phyloP scores from a whole-genome alignment of 2,888 invertebrate genomes.

The Ectemnius continuus region DNA sequence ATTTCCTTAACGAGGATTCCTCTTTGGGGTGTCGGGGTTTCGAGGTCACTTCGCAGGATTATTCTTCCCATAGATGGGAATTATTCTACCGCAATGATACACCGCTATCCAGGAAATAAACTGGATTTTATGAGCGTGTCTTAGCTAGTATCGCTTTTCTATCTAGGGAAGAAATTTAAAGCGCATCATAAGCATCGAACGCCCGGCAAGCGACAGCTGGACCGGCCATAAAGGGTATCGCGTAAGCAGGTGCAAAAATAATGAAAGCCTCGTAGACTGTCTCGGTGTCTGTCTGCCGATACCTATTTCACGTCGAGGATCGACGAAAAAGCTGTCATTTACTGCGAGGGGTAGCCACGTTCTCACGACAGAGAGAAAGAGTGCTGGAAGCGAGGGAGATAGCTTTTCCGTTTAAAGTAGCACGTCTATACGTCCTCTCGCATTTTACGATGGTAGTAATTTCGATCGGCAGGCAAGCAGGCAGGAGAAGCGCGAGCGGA shows the following conservation, averaged over 20 bases:
- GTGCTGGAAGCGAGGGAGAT: too few species aligned
- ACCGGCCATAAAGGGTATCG: conserved; percentile 36
- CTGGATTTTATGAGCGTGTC: too few species aligned
- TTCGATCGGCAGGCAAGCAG: conserved; percentile 55
- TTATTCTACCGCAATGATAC: too few species aligned
- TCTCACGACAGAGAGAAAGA: not conserved
- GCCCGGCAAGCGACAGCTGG: conserved; percentile 8
- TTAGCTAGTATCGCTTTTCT: too few species aligned
- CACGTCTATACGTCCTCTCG: conserved; percentile 31
- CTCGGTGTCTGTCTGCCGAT: conserved; percentile 32
- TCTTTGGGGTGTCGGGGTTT: conserved; percentile 28
- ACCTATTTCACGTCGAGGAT: conserved; percentile 52
- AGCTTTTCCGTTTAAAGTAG: not conserved
- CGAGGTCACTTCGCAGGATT: conserved; percentile 40
- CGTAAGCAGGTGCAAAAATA: conserved; percentile 42
- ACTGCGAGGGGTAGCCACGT: conserved; percentile 36
- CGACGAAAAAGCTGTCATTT: conserved; percentile 47
- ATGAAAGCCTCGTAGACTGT: conserved; percentile 14
- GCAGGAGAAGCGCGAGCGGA: conserved; percentile 38
- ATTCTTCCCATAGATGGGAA: too few species aligned
- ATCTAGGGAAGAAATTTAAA: not conserved
- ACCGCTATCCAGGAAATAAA: too few species aligned
- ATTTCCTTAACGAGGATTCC: conserved; percentile 69
- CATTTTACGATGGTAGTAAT: conserved; percentile 61
- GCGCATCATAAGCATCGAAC: conserved; percentile 11